Evolutionary conservation across 30 jellyfish, hydroid and myxozoan genomes (phyloP).

Genomic region (Clytia hemisphaerica): DNA sequence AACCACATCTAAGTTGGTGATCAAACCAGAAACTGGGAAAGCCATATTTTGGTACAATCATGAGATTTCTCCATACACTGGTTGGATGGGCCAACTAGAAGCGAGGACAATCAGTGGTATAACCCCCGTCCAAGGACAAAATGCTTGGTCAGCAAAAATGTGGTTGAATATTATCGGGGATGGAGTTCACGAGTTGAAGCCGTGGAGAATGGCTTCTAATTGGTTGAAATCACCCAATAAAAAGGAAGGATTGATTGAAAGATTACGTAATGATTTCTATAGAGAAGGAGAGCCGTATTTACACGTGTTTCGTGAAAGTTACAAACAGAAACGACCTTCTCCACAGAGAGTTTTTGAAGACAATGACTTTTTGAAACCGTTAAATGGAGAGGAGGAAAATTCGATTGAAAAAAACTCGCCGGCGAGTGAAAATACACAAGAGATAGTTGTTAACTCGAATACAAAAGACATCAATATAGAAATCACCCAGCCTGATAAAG

Average conservation of each 20-base stretch:
- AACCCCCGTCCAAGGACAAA: slow-evolving; percentile 34
- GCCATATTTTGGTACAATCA: slow-evolving; percentile 96
- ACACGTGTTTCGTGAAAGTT: too few relatives aligned
- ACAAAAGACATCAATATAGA: not conserved
- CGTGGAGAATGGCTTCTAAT: slow-evolving; percentile 88
- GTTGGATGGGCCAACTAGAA: slow-evolving; percentile 82
- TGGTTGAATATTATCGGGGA: slow-evolving; percentile 86
- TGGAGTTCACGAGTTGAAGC: slow-evolving; percentile 76
- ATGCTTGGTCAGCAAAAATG: slow-evolving; percentile 76
- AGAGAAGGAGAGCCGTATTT: slow-evolving; percentile 63
- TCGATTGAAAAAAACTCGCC: too few relatives aligned
- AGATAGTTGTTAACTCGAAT: not conserved
- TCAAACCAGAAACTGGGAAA: slow-evolving; percentile 86
- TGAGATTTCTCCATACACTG: slow-evolving; percentile 58
- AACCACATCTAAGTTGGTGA: slow-evolving; percentile 35
- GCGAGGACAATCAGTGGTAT: slow-evolving; percentile 46
- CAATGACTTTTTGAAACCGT: too few relatives aligned
- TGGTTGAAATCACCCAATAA: slow-evolving; percentile 44
- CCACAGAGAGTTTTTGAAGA: too few relatives aligned
- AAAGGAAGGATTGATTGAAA: slow-evolving; percentile 36
- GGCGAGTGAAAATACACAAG: too few relatives aligned
- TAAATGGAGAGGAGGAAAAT: too few relatives aligned
- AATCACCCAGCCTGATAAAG: too few relatives aligned
- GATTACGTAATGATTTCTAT: slow-evolving; percentile 74
- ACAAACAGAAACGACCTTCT: too few relatives aligned